Evolutionary conservation across 2,113 vertebrate genomes (phyloP), one percentile per base, ranked within the genome.

Genomic region (Cairina moschata): DNA sequence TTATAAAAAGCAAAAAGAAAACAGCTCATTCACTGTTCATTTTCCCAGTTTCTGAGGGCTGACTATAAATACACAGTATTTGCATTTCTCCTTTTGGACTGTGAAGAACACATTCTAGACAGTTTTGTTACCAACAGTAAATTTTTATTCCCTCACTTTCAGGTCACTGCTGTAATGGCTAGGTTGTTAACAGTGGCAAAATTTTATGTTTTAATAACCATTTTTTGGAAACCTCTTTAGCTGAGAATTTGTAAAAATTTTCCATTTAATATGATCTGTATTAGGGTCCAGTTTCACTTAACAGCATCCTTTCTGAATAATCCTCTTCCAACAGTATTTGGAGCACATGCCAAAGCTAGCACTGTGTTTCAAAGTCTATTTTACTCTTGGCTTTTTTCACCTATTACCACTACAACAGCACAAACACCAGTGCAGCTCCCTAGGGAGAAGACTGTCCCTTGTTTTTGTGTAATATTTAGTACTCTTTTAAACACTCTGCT

Each of bases 91-190:
- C 56, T 88, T 90, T 90, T 92, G 80, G 73, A 81, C 88, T 79
- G 88, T 62, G 79, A 93, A 83, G 73, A 92, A 84, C 25, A 58
- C 60, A 74, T 38, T 82, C 7, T 54, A 86, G 90, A 48, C 69
- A 83, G 83, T 86, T 96, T 94, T 93, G 88, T 91, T 93, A 96
- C 83, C 58, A 65, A 88, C 25, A 92, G 42, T 96, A 95, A 95
- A 95, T 93, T 88, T 94, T 95, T 92, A 95, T 96, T 93, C 50
- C 83, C 56, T 86, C 44, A 56, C 60, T 94, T 94, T 83, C 73
- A 84, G 72, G 56, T 69, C 79, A 78, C 34, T 72, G 42, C 65
- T 86, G 8, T 86, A 93, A 93, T 44, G 38, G 42, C 78, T 78
- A 88, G 72, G 65, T 74, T 81, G 83, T 91, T 91, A 96, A 96